Evolutionary conservation across 2,888 invertebrate genomes (phyloP), one percentile per base, ranked within the genome.

Genomic region (Eustalomyia histrio): DNA sequence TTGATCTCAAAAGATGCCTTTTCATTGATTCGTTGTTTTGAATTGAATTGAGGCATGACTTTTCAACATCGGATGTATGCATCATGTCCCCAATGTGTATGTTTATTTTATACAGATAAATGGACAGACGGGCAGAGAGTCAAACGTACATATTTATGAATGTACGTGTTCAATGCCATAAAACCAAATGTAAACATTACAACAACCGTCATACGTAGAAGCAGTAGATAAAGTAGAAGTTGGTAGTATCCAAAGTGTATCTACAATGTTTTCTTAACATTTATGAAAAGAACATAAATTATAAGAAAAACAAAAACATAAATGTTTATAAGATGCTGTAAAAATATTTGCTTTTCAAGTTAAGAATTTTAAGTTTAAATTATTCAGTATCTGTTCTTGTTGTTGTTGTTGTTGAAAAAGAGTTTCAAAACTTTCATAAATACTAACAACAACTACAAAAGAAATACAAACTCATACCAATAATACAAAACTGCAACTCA

Each of bases 271-370:
- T 68, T 71, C 52, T 16, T 24, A 64, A 52, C 17, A 72, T 72
- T 78, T 72, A 61, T 86, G 85, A 87, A 86, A 86, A 87, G 85
- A 88, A 87, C 16, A 87, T 85, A 86, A 87, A 87, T 85, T 86
- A 83, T 50, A 53, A 85, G 14, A 47, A 84, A 85, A 84, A 60
- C 65, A 83, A 64, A 55, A 55, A 47, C 43, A 47, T 53, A 68
- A 76, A 60, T 64, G 33, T 69, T 69, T 69, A 50, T 65, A 57
- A 18, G 65, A 78, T 87, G 86, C 86, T 88, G 87, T 86, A 85
- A 88, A 88, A 88, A 88, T 88, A 89, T 88, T 88, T 86, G 86
- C 88, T 87, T 87, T 89, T 86, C 86, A 86, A 87, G 87, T 86
- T 87, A 85, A 87, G 88, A 89, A 88, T 89, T 88, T 88, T 86